Base-by-base conservation (phyloP, 2,113 vertebrate genomes). In the Macrotis lagotis region DNA sequence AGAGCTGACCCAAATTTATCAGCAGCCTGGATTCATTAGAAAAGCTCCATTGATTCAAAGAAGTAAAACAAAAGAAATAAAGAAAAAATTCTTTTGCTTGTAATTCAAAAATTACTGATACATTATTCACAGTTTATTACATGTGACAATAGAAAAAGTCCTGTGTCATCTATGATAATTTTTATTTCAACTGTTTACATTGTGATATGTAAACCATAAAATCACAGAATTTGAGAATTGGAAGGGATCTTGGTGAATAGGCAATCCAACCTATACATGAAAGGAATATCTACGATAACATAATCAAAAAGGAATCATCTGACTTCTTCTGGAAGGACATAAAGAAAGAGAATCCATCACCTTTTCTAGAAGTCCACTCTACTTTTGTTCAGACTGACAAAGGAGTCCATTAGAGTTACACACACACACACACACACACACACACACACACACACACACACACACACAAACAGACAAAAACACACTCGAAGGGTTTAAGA, bases 21-120 rank as follows among this genome's bases (percentile, higher is more conserved):
- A 97, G 88, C 44, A 94, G 59, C 50, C 92, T 93, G 51, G 94
- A 93, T 96, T 96, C 97, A 97, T 98, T 97, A 98, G 95, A 91
- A 94, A 97, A 93, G 91, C 94, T 91, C 83, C 94, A 94, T 95
- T 96, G 94, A 94, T 96, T 96, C 96, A 95, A 96, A 92, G 93
- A 92, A 97, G 93, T 91, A 52, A 93, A 94, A 93, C 3, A 83
- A 51, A 92, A 48, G 95, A 96, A 97, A 74, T 47, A 93, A 92
- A 44, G 95, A 96, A 97, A 95, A 94, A 91, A 51, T 90, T 93
- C 14, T 94, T 94, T 95, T 59, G 94, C 66, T 95, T 97, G 51
- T 95, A 92, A 95, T 96, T 97, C 92, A 94, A 90, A 97, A 97
- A 95, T 52, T 88, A 83, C 89, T 91, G n/a, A 55, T 88, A 94